A percentile compares a stretch with the other conserved stretches of the same genome.
phyloP scores from a whole-genome alignment of 2,113 vertebrate genomes.

The Pao palembangensis region DNA sequence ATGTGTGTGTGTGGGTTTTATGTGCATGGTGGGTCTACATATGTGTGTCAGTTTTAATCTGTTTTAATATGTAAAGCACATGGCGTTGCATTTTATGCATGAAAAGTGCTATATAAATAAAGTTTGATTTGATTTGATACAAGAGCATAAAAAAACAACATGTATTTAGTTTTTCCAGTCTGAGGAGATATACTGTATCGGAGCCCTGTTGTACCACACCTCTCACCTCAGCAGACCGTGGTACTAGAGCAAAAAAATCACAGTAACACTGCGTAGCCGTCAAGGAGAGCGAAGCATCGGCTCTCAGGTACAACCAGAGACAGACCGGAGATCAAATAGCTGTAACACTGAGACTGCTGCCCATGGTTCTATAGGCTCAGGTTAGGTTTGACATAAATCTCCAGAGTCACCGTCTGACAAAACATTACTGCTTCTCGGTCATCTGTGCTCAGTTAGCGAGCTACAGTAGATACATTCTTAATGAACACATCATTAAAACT shows the following conservation, averaged over 20 bases:
- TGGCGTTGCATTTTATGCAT: too few relatives aligned
- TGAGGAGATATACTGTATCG: background rate
- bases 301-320: conserved; percentile 26
- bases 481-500: conserved; percentile 59
- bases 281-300: conserved; percentile 26
- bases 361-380: conserved; percentile 33
- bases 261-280: conserved; percentile 9
- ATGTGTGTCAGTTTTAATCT: too few relatives aligned
- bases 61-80: too few relatives aligned
- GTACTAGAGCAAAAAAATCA: conserved; percentile 16
- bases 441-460: conserved; percentile 60
- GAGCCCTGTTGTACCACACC: conserved; percentile 8
- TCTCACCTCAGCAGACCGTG: conserved; percentile 14
- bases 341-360: conserved; percentile 41
- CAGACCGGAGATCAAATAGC: conserved; percentile 48
- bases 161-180: conserved; percentile 7
- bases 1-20: too few relatives aligned
- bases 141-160: too few relatives aligned
- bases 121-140: too few relatives aligned
- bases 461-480: conserved; percentile 45
- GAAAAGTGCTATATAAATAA: too few relatives aligned
- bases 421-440: conserved; percentile 28
- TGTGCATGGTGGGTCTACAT: too few relatives aligned
- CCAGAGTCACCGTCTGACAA: conserved; percentile 32
- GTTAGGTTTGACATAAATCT: conserved; percentile 49